Evolutionary conservation across 2,888 invertebrate genomes (phyloP).

Genomic region (Helicoverpa assulta): DNA sequence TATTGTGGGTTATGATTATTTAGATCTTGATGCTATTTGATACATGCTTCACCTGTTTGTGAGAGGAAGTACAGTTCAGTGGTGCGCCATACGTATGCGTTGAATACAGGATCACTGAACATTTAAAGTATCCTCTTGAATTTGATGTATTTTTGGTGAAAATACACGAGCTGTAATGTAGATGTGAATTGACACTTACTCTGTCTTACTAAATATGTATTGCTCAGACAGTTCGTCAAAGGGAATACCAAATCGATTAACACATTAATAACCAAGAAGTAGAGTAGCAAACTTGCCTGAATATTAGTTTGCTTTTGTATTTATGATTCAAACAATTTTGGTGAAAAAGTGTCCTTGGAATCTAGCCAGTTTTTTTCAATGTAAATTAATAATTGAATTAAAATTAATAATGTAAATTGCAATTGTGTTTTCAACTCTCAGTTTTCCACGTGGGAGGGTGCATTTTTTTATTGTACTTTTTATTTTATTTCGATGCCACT

Average conservation of each 20-base stretch:
- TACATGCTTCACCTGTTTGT: background rate
- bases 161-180: too few relatives aligned
- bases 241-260: constrained; percentile 22
- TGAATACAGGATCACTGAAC: background rate
- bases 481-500: background rate
- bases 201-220: constrained; percentile 12
- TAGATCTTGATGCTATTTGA: constrained; percentile 11
- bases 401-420: constrained; percentile 1
- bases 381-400: constrained; percentile 13
- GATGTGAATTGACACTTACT: background rate
- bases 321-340: constrained; percentile 30
- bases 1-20: constrained; percentile 31
- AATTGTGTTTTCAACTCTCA: background rate
- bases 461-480: background rate
- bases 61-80: too few relatives aligned
- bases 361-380: constrained; percentile 28
- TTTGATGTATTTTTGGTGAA: too few relatives aligned
- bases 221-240: constrained; percentile 3
- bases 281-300: background rate
- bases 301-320: constrained; percentile 21
- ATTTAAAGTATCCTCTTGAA: too few relatives aligned
- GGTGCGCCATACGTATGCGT: too few relatives aligned
- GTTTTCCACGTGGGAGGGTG: background rate
- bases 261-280: constrained; percentile 17
- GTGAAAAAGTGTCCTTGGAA: constrained; percentile 30